phyloP scores from a whole-genome alignment of 2,797 vertebrate species.

The Myotis pilosus region DNA sequence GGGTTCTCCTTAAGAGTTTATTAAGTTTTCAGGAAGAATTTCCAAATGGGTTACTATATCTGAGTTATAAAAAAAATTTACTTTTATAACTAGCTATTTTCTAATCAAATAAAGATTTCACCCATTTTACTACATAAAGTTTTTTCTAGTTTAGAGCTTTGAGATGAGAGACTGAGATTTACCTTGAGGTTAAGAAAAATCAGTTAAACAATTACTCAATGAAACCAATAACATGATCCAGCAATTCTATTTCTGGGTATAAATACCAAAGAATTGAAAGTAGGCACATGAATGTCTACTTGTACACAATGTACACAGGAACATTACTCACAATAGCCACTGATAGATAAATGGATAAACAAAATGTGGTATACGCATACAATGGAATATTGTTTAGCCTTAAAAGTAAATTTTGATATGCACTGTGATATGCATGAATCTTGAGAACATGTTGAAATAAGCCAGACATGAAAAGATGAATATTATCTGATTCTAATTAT shows the following conservation, averaged over 20 bases:
- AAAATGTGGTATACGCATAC: not conserved
- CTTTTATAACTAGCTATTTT: conserved; percentile 16
- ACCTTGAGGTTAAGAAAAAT: not conserved
- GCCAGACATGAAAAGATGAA: not conserved
- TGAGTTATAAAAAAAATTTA: conserved; percentile 6
- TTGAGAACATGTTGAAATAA: not conserved
- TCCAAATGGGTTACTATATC: not conserved
- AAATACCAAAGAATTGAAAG: not conserved
- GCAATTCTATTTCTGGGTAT: not conserved
- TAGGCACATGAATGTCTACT: not conserved
- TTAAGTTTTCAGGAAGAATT: conserved; percentile 27
- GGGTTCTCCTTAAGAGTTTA: not conserved
- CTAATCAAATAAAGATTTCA: conserved; percentile 13
- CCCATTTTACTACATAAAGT: not conserved
- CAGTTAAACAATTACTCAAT: conserved; percentile 13
- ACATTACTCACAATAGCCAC: not conserved
- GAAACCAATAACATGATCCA: not conserved
- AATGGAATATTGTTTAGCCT: not conserved
- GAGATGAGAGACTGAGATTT: not conserved
- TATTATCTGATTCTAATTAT: not conserved
- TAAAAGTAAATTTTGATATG: not conserved
- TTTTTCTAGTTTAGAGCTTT: conserved; percentile 3
- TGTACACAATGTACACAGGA: not conserved
- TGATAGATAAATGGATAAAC: not conserved
- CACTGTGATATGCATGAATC: not conserved